These are phyloP conservation scores for Xestobium rufovillosum DNA, from an alignment of 2,888 invertebrate genomes.

Conservation along the genomic window DNA sequence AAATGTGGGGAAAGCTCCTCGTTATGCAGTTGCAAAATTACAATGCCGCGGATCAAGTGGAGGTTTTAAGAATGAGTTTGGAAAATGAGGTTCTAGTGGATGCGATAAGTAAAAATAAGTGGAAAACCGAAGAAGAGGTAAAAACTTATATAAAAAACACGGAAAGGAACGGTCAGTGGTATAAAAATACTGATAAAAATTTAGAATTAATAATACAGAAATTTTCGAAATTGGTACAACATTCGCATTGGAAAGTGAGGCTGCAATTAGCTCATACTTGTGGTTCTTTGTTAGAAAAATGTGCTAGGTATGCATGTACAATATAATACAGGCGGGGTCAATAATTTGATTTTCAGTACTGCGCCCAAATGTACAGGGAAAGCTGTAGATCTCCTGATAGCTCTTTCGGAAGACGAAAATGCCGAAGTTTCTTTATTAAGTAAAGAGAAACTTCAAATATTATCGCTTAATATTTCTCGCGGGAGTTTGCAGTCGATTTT, in stretches of 20 bases:
- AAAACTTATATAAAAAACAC: constrained; percentile 39
- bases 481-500: constrained; percentile 41
- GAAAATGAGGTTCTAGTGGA: constrained; percentile 2
- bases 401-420: constrained; percentile 59
- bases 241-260: constrained; percentile 56
- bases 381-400: constrained; percentile 60
- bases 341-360: constrained; percentile 44
- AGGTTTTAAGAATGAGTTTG: no score
- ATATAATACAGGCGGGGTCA: no score
- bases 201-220: constrained; percentile 46
- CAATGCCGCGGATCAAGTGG: constrained; percentile 25
- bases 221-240: constrained; percentile 49
- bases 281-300: constrained; percentile 50
- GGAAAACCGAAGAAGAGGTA: constrained; percentile 33
- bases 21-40: constrained; percentile 45
- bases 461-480: constrained; percentile 41
- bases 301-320: constrained; percentile 46
- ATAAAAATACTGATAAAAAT: constrained; percentile 50
- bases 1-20: constrained; percentile 43
- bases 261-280: constrained; percentile 55
- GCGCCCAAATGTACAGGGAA: constrained; percentile 54
- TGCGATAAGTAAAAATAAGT: no score
- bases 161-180: constrained; percentile 50
- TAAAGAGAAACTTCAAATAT: constrained; percentile 35
- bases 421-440: constrained; percentile 46